phyloP scores from a whole-genome alignment of 2,113 vertebrate genomes.

The mouse (Mus musculus) region GRCm39 chr4:41009501-41010000 shows the following conservation, averaged over 20 bases:
- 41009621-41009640: background rate
- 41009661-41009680: background rate
- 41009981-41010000: background rate
- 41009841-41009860: background rate
- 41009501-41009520: background rate
- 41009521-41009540: background rate
- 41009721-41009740: background rate
- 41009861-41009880: background rate
- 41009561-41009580: background rate
- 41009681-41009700: background rate
- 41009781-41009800: background rate
- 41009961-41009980: background rate
- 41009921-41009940: background rate
- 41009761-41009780: background rate
- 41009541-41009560: background rate
- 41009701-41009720: background rate
- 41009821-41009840: constrained; percentile 43
- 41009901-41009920: background rate
- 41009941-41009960: background rate
- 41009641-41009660: background rate
- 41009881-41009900: background rate
- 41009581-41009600: background rate
- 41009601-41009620: background rate
- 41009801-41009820: background rate
- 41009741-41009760: background rate